These are phyloP conservation scores for Ctena decussata DNA, from an alignment of 2,888 invertebrate genomes.

Conservation along the genomic window DNA sequence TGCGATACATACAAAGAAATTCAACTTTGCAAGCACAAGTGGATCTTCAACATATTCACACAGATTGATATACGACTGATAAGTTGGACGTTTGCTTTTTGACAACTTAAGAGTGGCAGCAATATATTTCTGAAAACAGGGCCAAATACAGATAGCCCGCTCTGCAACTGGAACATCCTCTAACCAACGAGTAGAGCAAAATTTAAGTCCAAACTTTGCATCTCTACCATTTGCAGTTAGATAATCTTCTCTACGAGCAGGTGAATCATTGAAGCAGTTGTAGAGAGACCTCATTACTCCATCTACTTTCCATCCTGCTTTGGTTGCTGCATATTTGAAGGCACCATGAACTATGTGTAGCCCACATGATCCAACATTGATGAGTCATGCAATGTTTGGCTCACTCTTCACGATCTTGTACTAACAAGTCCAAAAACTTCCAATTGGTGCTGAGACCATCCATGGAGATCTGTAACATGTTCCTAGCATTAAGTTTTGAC, in stretches of 20 bases:
- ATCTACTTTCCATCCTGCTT: conserved; percentile 59
- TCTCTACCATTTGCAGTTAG: conserved; percentile 56
- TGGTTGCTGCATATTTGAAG: conserved; percentile 45
- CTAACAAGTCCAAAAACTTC: conserved; percentile 25
- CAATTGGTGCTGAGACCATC: conserved; percentile 49
- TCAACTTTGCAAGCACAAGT: conserved; percentile 28
- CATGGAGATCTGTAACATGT: conserved; percentile 44
- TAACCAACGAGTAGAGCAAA: conserved; percentile 45
- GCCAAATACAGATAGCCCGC: conserved; percentile 39
- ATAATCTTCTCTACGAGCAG: conserved; percentile 76
- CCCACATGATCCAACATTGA: conserved; percentile 66
- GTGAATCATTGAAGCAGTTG: conserved; percentile 78
- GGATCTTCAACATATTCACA: conserved; percentile 15
- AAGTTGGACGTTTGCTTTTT: neutral
- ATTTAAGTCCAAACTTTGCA: conserved; percentile 66
- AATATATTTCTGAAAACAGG: conserved; percentile 36
- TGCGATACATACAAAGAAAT: conserved; percentile 33
- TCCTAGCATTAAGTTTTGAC: conserved; percentile 12
- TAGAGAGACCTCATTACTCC: conserved; percentile 69
- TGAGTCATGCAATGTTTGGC: conserved; percentile 20
- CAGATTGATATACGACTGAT: conserved; percentile 27
- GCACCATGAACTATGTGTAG: conserved; percentile 64
- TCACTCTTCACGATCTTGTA: conserved; percentile 31
- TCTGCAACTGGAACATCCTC: conserved; percentile 52
- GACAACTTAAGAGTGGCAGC: conserved; percentile 2